Evolutionary conservation across 2,113 vertebrate species (phyloP).

Genomic region (Brienomyrus brachyistius): DNA sequence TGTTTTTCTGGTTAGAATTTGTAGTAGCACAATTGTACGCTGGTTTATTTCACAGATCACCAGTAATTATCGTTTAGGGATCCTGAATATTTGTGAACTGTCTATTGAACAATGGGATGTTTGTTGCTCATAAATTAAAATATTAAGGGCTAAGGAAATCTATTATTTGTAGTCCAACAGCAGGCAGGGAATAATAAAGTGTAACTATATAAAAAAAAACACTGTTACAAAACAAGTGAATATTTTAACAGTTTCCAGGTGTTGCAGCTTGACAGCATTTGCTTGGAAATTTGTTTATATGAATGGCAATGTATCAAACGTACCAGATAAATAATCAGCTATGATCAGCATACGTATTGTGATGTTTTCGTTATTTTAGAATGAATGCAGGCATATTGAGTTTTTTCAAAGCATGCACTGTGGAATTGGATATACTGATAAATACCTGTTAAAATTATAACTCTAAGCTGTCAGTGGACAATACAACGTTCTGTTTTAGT

Average conservation of each 20-base stretch:
- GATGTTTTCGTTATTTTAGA: constrained; percentile 17
- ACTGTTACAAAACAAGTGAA: neutral
- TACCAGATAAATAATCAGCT: constrained; percentile 28
- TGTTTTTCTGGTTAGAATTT: neutral
- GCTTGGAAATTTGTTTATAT: neutral
- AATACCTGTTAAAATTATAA: neutral
- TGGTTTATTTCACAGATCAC: constrained; percentile 21
- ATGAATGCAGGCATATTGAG: neutral
- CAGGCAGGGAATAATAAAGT: constrained; percentile 1
- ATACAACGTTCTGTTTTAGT: constrained; percentile 3
- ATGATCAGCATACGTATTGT: constrained; percentile 43
- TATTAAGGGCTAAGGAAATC: constrained; percentile 30
- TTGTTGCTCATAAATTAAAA: constrained; percentile 30
- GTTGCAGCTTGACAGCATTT: neutral
- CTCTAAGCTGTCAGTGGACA: neutral
- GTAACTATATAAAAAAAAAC: neutral
- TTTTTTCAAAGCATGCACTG: neutral
- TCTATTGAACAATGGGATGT: constrained; percentile 39
- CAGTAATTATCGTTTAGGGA: neutral
- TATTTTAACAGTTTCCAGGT: neutral
- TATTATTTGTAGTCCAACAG: constrained; percentile 49
- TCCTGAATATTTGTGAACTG: constrained; percentile 39
- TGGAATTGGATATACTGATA: neutral
- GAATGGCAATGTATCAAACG: neutral
- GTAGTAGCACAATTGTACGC: constrained; percentile 8